A percentile compares a stretch with the other conserved stretches of the same genome.
Evolutionary conservation across 2,888 invertebrate species (phyloP).

Genomic region (Galerucella pusilla): DNA sequence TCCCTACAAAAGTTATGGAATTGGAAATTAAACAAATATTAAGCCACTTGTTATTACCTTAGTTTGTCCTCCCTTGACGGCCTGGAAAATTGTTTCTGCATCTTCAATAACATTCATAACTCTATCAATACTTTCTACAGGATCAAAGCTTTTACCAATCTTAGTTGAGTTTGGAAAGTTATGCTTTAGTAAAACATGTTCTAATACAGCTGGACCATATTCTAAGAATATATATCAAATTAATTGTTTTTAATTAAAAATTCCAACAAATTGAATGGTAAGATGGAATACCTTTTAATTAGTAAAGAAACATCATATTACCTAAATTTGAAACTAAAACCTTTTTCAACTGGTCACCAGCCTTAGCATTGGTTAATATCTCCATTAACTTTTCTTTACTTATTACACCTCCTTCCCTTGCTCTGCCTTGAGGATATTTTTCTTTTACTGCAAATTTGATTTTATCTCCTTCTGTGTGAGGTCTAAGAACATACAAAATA

Average conservation of each 20-base stretch:
- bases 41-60: conserved; percentile 65
- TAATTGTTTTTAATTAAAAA: background rate
- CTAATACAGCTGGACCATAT: conserved; percentile 91
- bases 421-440: conserved; percentile 86
- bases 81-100: conserved; percentile 74
- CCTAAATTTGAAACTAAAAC: conserved; percentile 83
- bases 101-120: conserved; percentile 75
- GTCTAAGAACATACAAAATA: conserved; percentile 92
- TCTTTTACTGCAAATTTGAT: conserved; percentile 92
- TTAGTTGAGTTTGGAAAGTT: conserved; percentile 73
- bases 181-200: conserved; percentile 83
- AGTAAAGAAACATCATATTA: conserved; percentile 56
- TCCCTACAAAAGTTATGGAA: conserved; percentile 68
- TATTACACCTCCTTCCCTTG: conserved; percentile 73
- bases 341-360: conserved; percentile 83
- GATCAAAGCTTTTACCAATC: conserved; percentile 75
- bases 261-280: too few relatives aligned
- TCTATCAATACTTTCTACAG: conserved; percentile 71
- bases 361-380: conserved; percentile 73
- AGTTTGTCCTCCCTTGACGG: conserved; percentile 67
- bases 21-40: background rate
- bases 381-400: conserved; percentile 69
- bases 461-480: conserved; percentile 92
- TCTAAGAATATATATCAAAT: conserved; percentile 65
- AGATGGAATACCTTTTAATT: too few relatives aligned